Evolutionary conservation across 2,113 vertebrate species (phyloP).

Genomic region (Tychaedon coryphoeus): DNA sequence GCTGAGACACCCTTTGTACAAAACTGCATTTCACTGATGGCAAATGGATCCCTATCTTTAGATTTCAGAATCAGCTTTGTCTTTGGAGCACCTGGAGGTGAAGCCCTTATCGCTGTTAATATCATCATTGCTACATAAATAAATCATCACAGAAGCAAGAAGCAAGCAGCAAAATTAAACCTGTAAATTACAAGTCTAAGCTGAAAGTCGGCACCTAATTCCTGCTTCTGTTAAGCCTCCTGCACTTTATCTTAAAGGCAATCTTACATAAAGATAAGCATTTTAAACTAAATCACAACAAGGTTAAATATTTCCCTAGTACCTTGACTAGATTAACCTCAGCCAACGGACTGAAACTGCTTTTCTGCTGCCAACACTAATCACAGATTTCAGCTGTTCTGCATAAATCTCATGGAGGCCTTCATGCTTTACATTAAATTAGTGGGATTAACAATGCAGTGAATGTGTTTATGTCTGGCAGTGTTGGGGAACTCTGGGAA

Average conservation of each 20-base stretch:
- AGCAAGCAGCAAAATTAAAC: slow-evolving; percentile 40
- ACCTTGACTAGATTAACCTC: slow-evolving; percentile 43
- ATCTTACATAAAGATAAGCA: background rate
- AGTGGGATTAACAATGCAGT: slow-evolving; percentile 20
- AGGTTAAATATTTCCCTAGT: slow-evolving; percentile 27
- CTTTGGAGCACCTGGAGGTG: background rate
- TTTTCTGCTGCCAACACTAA: background rate
- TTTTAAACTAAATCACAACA: slow-evolving; percentile 31
- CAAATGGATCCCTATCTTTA: background rate
- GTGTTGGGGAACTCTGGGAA: background rate
- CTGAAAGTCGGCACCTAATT: background rate
- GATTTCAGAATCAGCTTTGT: background rate
- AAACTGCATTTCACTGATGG: background rate
- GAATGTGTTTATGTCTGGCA: background rate
- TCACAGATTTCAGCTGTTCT: background rate
- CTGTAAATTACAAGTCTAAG: slow-evolving; percentile 27
- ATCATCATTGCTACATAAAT: slow-evolving; percentile 36
- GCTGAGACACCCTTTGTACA: background rate
- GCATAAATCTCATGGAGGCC: background rate
- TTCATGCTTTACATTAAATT: background rate
- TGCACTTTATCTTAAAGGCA: slow-evolving; percentile 17
- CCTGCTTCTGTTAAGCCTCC: background rate
- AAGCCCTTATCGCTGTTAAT: background rate
- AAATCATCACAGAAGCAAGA: slow-evolving; percentile 21
- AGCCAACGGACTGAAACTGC: slow-evolving; percentile 9